Evolutionary conservation across 2,888 invertebrate species (phyloP).

Genomic region (Desoria tigrina): DNA sequence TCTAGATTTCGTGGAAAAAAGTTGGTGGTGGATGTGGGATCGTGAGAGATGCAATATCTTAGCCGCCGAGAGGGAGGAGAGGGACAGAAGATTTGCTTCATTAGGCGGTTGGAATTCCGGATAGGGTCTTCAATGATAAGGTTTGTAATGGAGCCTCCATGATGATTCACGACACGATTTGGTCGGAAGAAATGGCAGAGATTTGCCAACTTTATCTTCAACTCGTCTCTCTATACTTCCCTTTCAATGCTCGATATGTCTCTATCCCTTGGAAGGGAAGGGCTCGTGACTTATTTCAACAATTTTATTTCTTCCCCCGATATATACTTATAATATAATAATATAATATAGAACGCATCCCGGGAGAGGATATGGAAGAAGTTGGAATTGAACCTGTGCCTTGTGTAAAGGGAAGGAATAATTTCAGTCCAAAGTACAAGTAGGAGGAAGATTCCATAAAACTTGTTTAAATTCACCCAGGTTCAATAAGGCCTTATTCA

Average conservation of each 20-base stretch:
- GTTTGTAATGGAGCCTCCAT: constrained; percentile 39
- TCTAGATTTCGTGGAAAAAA: no score
- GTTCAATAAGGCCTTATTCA: no score
- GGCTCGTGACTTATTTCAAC: constrained; percentile 22
- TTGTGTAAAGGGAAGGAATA: no score
- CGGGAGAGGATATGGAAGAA: no score
- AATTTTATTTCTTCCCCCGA: constrained; percentile 4
- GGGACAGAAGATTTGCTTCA: constrained; percentile 36
- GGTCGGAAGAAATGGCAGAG: constrained; percentile 21
- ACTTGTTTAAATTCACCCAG: no score
- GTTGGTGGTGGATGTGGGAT: no score
- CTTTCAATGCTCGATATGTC: constrained; percentile 14
- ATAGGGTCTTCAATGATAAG: constrained; percentile 18
- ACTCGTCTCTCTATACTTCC: background rate
- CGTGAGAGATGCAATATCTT: no score
- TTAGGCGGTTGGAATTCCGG: constrained; percentile 38
- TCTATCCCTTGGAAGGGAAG: background rate
- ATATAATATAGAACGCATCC: no score
- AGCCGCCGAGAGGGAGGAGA: background rate
- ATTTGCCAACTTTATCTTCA: constrained; percentile 22
- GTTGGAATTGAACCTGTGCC: no score
- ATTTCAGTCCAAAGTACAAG: no score
- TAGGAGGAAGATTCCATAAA: no score
- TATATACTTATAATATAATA: no score
- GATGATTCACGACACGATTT: constrained; percentile 44